Evolutionary conservation across 2,797 vertebrate species (phyloP), one percentile per base, ranked within the genome.

Genomic region (Zalophus californianus): DNA sequence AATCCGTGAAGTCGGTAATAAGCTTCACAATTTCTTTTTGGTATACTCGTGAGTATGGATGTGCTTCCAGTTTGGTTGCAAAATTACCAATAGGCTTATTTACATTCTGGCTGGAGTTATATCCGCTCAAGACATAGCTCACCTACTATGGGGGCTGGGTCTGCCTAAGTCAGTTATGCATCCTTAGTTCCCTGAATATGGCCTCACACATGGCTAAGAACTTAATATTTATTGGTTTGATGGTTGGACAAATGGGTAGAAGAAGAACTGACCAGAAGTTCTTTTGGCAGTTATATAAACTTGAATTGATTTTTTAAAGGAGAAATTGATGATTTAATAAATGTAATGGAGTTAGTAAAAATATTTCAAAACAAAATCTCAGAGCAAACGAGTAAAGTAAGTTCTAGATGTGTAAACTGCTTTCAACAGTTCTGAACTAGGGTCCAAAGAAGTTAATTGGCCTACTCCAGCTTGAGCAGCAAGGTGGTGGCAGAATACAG

Each of bases 361-460:
- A n/a, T 52, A 95, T 66, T 94, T 94, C 35, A 14, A 94, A 93
- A 96, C 41, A 82, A 95, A 86, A 50, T 77, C 6, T 84, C 68
- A 29, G 7, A 72, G 15, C 27, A 29, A 82, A 62, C 56, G 64
- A 58, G 58, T 77, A 72, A 70, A 85, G 56, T 58, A 41, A 32
- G 35, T 35, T 66, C 50, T 68, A 52, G 64, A 29, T 35, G 7
- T 82, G 2, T 64, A 66, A 89, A 68, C 60, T 23, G 2, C 56
- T 48, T 44, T 58, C 73, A 29, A 3, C 35, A 50, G 15, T 70
- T 92, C 21, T 58, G 64, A 62, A n/a, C 32, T 5, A 23, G 23
- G n/a, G 21, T 13, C 52, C 35, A 27, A 58, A 52, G 41, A 91
- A 93, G 25, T 58, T 35, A 68, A 41, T 25, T 41, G 5, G 21